A percentile compares a stretch with the other conserved stretches of the same genome.
These are phyloP conservation scores for Drosophila tropicalis DNA, from an alignment of 1,140 invertebrate species.

Conservation along the genomic window DNA sequence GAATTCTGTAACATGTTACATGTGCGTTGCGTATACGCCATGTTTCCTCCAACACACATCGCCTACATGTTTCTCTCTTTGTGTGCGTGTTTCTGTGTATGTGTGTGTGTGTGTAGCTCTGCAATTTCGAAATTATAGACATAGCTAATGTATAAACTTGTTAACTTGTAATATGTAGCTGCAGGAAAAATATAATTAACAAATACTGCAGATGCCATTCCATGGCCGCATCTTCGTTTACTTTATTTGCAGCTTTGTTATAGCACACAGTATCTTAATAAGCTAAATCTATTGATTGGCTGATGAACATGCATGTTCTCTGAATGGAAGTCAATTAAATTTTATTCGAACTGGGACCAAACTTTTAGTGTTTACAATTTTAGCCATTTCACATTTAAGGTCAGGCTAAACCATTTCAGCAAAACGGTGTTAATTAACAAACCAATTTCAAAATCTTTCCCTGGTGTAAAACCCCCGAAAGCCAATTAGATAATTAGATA, in stretches of 20 bases:
- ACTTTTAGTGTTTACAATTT: background rate
- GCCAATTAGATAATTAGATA: conserved; percentile 2
- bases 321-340: background rate
- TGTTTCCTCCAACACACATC: conserved; percentile 11
- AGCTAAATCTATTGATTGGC: background rate
- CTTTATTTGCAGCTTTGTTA: conserved; percentile 21
- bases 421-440: conserved; percentile 2
- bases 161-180: conserved; percentile 24
- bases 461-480: background rate
- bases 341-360: background rate
- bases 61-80: background rate
- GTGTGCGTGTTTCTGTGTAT: too few species aligned
- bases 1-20: conserved; percentile 57
- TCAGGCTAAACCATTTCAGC: background rate
- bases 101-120: conserved; percentile 14
- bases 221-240: background rate
- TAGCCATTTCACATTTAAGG: background rate
- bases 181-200: conserved; percentile 43
- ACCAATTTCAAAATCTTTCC: background rate
- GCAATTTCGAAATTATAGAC: conserved; percentile 43
- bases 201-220: conserved; percentile 11
- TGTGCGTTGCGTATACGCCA: conserved; percentile 58
- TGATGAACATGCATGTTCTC: background rate
- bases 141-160: conserved; percentile 30
- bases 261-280: background rate